Base-by-base conservation (phyloP, 1,140 invertebrate genomes). In the Phymastichus coffea region DNA sequence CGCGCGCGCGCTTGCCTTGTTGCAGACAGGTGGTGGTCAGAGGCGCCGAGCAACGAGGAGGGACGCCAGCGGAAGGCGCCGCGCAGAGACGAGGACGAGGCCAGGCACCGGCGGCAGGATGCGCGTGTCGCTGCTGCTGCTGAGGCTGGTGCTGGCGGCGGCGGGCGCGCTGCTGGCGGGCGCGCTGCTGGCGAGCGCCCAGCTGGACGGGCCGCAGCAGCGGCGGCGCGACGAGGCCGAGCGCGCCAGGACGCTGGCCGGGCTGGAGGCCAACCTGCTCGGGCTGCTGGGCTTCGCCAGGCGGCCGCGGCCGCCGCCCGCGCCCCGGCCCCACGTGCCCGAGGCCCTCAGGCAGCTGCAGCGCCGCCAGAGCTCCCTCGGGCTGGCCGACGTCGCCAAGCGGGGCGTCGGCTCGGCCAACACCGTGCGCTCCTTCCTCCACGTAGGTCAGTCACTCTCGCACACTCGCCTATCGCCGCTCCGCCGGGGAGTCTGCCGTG, bases 391-490 rank as follows among this genome's bases (percentile, higher is more conserved):
- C 63, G 82, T 91, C 48, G 87, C 87, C 52, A 86, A 86, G 65
- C 85, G 86, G 61, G 88, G 88, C 49, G 77, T 87, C 57, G 80
- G 87, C 63, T 82, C 84, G 10, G 90, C 93, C 57, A 95, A 95
- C 78, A 95, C 92, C 35, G 88, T 93, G 33, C 81, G 93, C 64
- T 91, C 90, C 77, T 95, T 92, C 81, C 83, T 85, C 66, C 92
- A 94, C 81, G 78, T 85, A 79, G 89, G 90, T 92, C 75, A 82
- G 83, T 81, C 55, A 33, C 28, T 33, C 12, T 33, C 28, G n/a
- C n/a, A n/a, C n/a, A n/a, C n/a, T n/a, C n/a, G n/a, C n/a, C n/a
- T n/a, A n/a, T n/a, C n/a, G n/a, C n/a, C n/a, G n/a, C n/a, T n/a
- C n/a, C n/a, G n/a, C n/a, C n/a, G n/a, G n/a, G n/a, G n/a, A n/a